A percentile compares a stretch with the other conserved stretches of the same genome.
Evolutionary conservation across 2,888 invertebrate genomes (phyloP).

Genomic region (Heliothis peltigera): DNA sequence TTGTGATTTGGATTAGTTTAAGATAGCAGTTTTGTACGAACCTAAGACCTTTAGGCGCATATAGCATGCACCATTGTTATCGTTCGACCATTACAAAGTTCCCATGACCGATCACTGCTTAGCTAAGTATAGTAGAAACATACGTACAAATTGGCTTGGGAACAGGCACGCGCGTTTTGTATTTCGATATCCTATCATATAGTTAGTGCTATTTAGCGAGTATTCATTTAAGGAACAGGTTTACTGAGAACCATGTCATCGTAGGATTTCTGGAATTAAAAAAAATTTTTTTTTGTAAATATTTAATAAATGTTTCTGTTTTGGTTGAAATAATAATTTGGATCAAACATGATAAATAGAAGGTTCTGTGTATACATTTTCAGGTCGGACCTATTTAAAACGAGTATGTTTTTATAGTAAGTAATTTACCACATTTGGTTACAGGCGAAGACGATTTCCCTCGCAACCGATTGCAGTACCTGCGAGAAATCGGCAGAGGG

Average conservation of each 20-base stretch:
- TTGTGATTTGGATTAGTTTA: conserved; percentile 33
- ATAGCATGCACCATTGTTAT: conserved; percentile 64
- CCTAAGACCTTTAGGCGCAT: conserved; percentile 48
- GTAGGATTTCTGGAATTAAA: neutral
- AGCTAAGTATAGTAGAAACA: conserved; percentile 47
- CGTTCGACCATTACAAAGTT: conserved; percentile 65
- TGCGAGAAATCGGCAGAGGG: conserved; percentile 94
- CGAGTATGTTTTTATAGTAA: conserved; percentile 31
- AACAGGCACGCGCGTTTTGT: conserved; percentile 19
- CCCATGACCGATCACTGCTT: conserved; percentile 63
- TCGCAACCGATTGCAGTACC: conserved; percentile 94
- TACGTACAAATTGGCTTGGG: conserved; percentile 30
- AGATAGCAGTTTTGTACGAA: conserved; percentile 31
- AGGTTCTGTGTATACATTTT: no score
- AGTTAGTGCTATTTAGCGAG: neutral
- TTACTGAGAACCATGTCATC: neutral
- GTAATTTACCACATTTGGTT: conserved; percentile 61
- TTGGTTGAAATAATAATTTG: no score
- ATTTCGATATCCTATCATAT: conserved; percentile 23
- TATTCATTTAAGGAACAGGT: conserved; percentile 12
- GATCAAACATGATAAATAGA: no score
- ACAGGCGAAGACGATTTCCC: conserved; percentile 91
- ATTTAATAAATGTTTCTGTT: no score
- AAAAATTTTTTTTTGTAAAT: no score
- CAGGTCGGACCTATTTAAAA: neutral